Evolutionary conservation across 1,140 invertebrate genomes (phyloP).

Genomic region (Penaeus chinensis): DNA sequence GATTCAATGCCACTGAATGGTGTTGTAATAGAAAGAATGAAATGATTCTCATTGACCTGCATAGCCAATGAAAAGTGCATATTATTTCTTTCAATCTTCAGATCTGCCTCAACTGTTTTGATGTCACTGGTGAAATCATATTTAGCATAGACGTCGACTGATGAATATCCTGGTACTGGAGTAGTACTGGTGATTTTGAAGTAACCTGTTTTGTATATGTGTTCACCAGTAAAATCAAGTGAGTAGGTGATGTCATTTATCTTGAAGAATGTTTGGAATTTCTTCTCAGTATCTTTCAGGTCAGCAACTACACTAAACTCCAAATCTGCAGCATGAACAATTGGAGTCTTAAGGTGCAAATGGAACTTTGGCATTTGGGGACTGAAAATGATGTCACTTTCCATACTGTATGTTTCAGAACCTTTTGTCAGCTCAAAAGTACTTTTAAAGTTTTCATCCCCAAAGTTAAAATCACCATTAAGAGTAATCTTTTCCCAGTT

Average conservation of each 20-base stretch:
- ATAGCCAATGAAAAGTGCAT: not conserved
- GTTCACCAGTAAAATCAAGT: not conserved
- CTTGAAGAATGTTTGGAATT: not conserved
- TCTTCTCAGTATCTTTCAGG: not conserved
- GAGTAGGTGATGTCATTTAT: not conserved
- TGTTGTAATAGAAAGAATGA: not conserved
- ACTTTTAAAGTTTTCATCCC: not conserved
- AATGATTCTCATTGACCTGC: slow-evolving; percentile 3
- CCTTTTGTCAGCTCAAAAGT: not conserved
- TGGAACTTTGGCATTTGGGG: not conserved
- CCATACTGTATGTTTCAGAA: not conserved
- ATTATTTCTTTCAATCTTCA: not conserved
- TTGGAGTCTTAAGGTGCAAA: not conserved
- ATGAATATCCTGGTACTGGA: not conserved
- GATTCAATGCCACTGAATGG: not conserved
- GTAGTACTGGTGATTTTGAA: not conserved
- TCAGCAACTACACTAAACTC: not conserved
- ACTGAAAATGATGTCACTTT: not conserved
- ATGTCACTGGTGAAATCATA: slow-evolving; percentile 15
- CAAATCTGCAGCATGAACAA: not conserved
- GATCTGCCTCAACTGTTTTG: not conserved
- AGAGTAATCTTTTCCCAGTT: not conserved
- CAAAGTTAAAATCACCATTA: not conserved
- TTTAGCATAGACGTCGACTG: not conserved
- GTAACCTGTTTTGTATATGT: not conserved